Base-by-base conservation (phyloP, 2,113 vertebrate species). In the Centropus unirufus region DNA sequence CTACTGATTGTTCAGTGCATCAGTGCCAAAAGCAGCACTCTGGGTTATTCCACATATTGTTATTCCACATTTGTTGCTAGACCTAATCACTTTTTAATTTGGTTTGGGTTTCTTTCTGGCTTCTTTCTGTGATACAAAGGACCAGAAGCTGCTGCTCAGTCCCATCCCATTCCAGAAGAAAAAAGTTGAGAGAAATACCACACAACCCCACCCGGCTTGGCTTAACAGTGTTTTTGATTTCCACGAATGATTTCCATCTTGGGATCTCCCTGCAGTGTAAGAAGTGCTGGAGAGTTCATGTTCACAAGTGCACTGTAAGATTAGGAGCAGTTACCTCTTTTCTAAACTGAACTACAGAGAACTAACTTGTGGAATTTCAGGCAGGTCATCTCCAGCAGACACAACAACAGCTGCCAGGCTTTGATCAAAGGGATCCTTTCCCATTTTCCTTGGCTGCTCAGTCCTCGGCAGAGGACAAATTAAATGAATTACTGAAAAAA, bases 401-500 rank as follows among this genome's bases (percentile, higher is more conserved):
- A 11, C 5, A 21, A 22, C 55, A n/a, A 3, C 36, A 74, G 76
- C 83, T 40, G 30, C 16, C 16, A 6, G 7, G 54, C 79, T 73
- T 44, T 46, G 10, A 0, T 24, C 36, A n/a, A 6, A 34, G 67
- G 49, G 55, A 11, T 78, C 24, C 55, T 14, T 58, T 40, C 46
- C 46, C 18, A 0, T 16, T 52, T 63, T 26, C 34, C 44, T 61
- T 4, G 1, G 11, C 54, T 27, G 3, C 1, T 0, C 4, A 4
- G 32, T 34, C 23, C 42, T 46, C 78, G 40, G 32, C 63, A 46
- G 21, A 1, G 49, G 57, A 49, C n/a, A 49, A 24, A 30, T 8
- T 36, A 2, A 29, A 36, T 1, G 4, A 64, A 54, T 29, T 62
- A 13, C 44, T 58, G 15, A 22, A 78, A 83, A 72, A 18, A 15